These are phyloP conservation scores for Drosophila suzukii DNA, from an alignment of 1,140 invertebrate species.

Conservation along the genomic window DNA sequence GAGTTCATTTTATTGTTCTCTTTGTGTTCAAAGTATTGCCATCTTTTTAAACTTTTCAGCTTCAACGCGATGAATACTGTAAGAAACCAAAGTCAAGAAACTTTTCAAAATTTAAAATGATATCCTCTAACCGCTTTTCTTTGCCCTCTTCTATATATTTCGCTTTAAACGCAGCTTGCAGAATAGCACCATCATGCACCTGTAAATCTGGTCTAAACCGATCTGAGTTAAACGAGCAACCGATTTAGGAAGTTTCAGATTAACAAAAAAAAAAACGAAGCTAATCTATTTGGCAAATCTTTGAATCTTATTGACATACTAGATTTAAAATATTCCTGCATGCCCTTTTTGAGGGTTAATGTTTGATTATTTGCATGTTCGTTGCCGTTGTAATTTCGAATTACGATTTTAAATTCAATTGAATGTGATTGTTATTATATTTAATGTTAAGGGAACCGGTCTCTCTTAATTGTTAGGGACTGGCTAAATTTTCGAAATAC, in stretches of 20 bases:
- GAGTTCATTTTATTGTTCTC: not conserved
- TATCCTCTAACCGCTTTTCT: constrained; percentile 46
- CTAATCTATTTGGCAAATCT: constrained; percentile 6
- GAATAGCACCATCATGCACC: constrained; percentile 84
- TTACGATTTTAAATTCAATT: constrained; percentile 26
- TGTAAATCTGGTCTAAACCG: constrained; percentile 57
- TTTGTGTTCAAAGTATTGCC: constrained; percentile 76
- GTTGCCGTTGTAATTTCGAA: constrained; percentile 30
- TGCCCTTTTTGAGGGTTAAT: constrained; percentile 20
- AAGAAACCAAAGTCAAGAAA: constrained; percentile 2
- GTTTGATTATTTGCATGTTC: constrained; percentile 17
- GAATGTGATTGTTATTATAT: constrained; percentile 27
- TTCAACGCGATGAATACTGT: not conserved
- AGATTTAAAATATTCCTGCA: constrained; percentile 8
- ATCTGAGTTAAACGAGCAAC: constrained; percentile 17
- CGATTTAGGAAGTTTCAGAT: constrained; percentile 4
- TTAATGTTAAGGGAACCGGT: not conserved
- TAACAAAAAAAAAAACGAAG: not conserved
- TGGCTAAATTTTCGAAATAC: not conserved
- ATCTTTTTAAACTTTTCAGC: constrained; percentile 67
- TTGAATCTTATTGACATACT: not conserved
- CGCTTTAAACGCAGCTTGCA: constrained; percentile 74
- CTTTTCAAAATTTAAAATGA: constrained; percentile 1
- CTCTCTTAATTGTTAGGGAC: not conserved
- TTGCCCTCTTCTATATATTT: constrained; percentile 40